These are phyloP conservation scores for Rallus crepitans DNA, from an alignment of 2,797 vertebrate genomes.

Conservation along the genomic window DNA sequence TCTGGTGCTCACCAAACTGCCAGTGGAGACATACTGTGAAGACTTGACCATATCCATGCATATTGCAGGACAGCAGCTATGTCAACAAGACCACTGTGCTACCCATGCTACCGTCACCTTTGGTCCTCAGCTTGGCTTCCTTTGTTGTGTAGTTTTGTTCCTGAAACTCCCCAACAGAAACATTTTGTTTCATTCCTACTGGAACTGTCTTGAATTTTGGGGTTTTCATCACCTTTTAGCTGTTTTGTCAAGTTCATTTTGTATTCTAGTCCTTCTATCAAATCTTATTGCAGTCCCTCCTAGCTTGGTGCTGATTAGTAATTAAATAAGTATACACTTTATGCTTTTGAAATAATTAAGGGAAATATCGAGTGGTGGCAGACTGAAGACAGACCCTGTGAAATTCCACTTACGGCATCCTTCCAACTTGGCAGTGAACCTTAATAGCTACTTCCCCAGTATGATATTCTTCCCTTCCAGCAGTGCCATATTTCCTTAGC, in stretches of 20 bases:
- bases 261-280: slow-evolving; percentile 37
- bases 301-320: slow-evolving; percentile 69
- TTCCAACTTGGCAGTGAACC: slow-evolving; percentile 42
- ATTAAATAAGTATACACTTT: slow-evolving; percentile 74
- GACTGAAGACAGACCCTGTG: slow-evolving; percentile 49
- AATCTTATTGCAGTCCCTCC: slow-evolving; percentile 21
- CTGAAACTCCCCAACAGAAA: neutral
- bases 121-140: accelerated
- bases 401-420: slow-evolving; percentile 60
- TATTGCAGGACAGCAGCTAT: neutral
- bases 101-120: neutral
- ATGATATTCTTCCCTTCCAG: slow-evolving; percentile 48
- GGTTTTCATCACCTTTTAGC: neutral
- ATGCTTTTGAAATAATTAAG: slow-evolving; percentile 70
- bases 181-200: neutral
- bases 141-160: neutral
- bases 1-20: neutral
- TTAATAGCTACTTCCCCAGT: slow-evolving; percentile 53
- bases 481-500: slow-evolving; percentile 30
- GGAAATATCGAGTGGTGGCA: slow-evolving; percentile 59
- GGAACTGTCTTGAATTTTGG: neutral
- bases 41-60: neutral
- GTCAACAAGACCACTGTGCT: neutral
- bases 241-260: slow-evolving; percentile 17
- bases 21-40: neutral